Percentiles rank a stretch among this genome's conserved stretches.
These are phyloP conservation scores for Drosophila algonquin DNA, from an alignment of 2,888 invertebrate species.

Conservation along the genomic window DNA sequence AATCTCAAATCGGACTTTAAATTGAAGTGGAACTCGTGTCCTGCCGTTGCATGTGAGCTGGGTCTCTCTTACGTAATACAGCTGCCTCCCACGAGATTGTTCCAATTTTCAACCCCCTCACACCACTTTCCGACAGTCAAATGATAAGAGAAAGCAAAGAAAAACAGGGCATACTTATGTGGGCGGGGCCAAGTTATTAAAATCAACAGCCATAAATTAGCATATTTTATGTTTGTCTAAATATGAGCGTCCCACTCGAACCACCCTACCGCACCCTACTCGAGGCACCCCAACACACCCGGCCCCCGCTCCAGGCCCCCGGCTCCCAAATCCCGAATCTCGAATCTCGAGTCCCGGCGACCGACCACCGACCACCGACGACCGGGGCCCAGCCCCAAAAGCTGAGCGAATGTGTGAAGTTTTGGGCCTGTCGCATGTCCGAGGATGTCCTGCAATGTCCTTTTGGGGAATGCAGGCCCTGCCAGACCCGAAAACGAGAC, in stretches of 20 bases:
- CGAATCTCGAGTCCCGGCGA: neutral
- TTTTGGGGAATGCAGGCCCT: neutral
- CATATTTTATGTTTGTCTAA: slow-evolving; percentile 67
- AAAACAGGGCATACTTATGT: slow-evolving; percentile 61
- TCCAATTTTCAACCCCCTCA: slow-evolving; percentile 9
- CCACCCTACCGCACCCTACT: too few species aligned
- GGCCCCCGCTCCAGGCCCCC: neutral
- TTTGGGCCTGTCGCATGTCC: neutral
- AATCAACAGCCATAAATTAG: slow-evolving; percentile 76
- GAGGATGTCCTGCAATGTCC: neutral
- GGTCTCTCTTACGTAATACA: neutral
- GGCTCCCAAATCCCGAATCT: neutral
- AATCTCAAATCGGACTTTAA: too few species aligned
- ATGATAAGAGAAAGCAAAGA: slow-evolving; percentile 18
- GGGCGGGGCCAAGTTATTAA: slow-evolving; percentile 67
- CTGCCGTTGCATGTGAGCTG: neutral
- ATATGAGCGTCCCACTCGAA: slow-evolving; percentile 18
- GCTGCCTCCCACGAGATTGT: slow-evolving; percentile 17
- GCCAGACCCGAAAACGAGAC: neutral
- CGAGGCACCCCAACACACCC: too few species aligned
- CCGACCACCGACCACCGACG: neutral
- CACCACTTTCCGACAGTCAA: neutral
- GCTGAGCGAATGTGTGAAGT: slow-evolving; percentile 14
- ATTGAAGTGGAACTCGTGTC: too few species aligned
- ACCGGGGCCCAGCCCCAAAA: neutral